These are phyloP conservation scores for Barypeithes pellucidus DNA, from an alignment of 2,888 invertebrate genomes.

Conservation along the genomic window DNA sequence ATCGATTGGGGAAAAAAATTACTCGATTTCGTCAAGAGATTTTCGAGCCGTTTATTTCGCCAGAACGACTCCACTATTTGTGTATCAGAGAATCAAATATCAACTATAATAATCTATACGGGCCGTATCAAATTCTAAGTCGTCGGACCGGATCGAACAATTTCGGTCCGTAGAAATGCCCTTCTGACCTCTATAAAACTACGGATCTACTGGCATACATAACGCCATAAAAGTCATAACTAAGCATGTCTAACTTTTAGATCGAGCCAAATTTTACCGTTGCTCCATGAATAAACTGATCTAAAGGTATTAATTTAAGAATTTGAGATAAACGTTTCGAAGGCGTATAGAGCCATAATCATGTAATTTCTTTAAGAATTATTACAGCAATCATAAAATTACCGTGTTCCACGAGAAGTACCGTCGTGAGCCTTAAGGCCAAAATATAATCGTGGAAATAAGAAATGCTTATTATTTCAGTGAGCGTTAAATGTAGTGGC, in stretches of 20 bases:
- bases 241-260: constrained; percentile 6
- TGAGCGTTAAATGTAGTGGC: constrained; percentile 12
- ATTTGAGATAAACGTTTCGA: constrained; percentile 20
- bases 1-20: too few relatives aligned
- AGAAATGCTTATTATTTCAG: constrained; percentile 26
- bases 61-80: too few relatives aligned
- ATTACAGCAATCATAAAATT: constrained; percentile 31
- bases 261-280: constrained; percentile 27
- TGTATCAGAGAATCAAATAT: too few relatives aligned
- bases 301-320: constrained; percentile 30
- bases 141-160: too few relatives aligned
- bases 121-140: too few relatives aligned
- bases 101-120: too few relatives aligned
- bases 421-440: constrained; percentile 36
- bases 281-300: constrained; percentile 31
- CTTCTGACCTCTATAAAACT: background rate
- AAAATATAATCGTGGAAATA: constrained; percentile 17
- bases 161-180: too few relatives aligned
- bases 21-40: too few relatives aligned
- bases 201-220: constrained; percentile 25
- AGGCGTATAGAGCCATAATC: constrained; percentile 27
- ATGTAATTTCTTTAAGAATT: constrained; percentile 34
- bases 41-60: too few relatives aligned
- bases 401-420: constrained; percentile 9
- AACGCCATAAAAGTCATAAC: constrained; percentile 21